phyloP scores from a whole-genome alignment of 2,113 vertebrate species.

The Pitta sordida region DNA sequence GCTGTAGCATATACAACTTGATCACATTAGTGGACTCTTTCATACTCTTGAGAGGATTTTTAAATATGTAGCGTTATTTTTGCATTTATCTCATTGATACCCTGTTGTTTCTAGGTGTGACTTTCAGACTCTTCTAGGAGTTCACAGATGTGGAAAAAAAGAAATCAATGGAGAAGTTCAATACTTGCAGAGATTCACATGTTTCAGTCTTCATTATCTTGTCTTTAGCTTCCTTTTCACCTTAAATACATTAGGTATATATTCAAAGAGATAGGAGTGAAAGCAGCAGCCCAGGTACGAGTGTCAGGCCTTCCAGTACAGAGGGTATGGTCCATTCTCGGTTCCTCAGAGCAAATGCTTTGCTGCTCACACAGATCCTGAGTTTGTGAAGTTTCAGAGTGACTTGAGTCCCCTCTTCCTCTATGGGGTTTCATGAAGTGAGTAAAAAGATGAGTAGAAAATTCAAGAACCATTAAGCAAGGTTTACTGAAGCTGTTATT shows the following conservation, averaged over 20 bases:
- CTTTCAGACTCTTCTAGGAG: neutral
- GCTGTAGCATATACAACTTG: fast-evolving
- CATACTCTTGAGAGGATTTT: neutral
- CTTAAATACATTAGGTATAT: neutral
- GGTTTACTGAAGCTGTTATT: neutral
- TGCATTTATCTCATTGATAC: neutral
- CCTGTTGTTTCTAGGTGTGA: neutral
- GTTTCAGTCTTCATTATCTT: neutral
- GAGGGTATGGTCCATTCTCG: neutral
- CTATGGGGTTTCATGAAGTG: neutral
- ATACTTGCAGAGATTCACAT: neutral
- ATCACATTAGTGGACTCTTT: neutral
- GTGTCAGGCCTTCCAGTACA: neutral
- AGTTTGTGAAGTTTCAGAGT: neutral
- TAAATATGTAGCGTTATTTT: neutral
- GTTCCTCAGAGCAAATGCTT: neutral
- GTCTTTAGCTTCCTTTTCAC: neutral
- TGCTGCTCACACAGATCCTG: neutral
- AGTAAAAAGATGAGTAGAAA: neutral
- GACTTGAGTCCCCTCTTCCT: neutral
- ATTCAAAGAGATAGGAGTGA: neutral
- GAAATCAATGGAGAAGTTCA: neutral
- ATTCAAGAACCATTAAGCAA: neutral
- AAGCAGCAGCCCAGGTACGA: neutral
- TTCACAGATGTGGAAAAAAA: neutral